These are phyloP conservation scores for Rhea pennata DNA, from an alignment of 2,113 vertebrate genomes.

Conservation along the genomic window DNA sequence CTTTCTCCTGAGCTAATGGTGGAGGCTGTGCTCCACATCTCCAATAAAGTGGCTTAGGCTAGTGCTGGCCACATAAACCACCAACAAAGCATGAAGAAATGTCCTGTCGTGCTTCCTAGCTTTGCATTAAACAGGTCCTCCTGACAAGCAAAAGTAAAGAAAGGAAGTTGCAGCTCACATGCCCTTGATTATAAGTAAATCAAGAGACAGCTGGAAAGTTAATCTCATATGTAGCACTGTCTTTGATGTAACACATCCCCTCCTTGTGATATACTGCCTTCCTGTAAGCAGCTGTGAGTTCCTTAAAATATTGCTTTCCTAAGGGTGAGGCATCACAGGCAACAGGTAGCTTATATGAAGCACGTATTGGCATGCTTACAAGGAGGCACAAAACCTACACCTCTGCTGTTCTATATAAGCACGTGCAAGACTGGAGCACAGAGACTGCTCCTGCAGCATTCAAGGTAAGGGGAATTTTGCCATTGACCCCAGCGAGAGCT, in stretches of 20 bases:
- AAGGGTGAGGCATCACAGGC: background rate
- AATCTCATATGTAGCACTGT: background rate
- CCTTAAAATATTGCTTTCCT: background rate
- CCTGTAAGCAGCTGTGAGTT: background rate
- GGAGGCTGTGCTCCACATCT: background rate
- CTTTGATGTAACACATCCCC: background rate
- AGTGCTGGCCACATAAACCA: background rate
- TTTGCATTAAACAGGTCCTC: slow-evolving; percentile 8
- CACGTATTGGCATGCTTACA: background rate
- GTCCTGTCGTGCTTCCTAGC: background rate
- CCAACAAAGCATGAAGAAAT: background rate
- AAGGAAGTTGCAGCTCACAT: slow-evolving; percentile 22
- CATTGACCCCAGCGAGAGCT: background rate
- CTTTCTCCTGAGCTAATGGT: background rate
- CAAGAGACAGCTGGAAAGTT: background rate
- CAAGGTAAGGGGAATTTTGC: background rate
- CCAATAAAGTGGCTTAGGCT: background rate
- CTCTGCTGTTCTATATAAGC: background rate
- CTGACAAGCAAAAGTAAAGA: slow-evolving; percentile 15
- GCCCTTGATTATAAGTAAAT: background rate
- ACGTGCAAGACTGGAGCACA: background rate
- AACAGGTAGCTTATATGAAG: slow-evolving; percentile 1
- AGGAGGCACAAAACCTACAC: background rate
- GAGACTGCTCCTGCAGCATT: background rate
- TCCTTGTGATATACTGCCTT: background rate